These are phyloP conservation scores for Asobara japonica DNA, from an alignment of 1,140 invertebrate species.

Conservation along the genomic window DNA sequence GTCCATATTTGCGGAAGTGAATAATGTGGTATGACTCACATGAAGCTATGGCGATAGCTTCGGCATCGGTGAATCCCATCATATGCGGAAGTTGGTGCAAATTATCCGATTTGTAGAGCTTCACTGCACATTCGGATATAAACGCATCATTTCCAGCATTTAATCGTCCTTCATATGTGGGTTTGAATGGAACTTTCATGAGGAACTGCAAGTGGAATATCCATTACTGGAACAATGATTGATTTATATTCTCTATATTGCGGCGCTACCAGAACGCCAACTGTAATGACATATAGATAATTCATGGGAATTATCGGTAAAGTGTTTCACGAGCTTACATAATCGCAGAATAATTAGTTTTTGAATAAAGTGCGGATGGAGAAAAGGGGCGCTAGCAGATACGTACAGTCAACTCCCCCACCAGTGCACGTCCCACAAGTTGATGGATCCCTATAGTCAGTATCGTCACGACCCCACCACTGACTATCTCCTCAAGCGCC, in stretches of 20 bases:
- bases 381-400: too few relatives aligned
- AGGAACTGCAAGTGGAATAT: constrained; percentile 60
- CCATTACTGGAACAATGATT: not conserved
- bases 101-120: constrained; percentile 64
- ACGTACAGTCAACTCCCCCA: too few relatives aligned
- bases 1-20: not conserved
- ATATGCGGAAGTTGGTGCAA: constrained; percentile 65
- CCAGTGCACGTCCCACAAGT: too few relatives aligned
- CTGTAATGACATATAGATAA: too few relatives aligned
- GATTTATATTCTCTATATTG: not conserved
- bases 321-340: too few relatives aligned
- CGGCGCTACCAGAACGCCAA: too few relatives aligned
- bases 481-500: too few relatives aligned
- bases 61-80: not conserved
- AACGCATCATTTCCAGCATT: constrained; percentile 58
- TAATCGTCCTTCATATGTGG: constrained; percentile 54
- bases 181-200: constrained; percentile 64
- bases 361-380: too few relatives aligned
- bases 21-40: not conserved
- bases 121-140: constrained; percentile 67
- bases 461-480: too few relatives aligned
- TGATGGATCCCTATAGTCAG: too few relatives aligned
- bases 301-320: too few relatives aligned
- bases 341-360: too few relatives aligned
- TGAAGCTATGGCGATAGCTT: not conserved